phyloP scores from a whole-genome alignment of 2,113 vertebrate genomes.

The Mirounga angustirostris region DNA sequence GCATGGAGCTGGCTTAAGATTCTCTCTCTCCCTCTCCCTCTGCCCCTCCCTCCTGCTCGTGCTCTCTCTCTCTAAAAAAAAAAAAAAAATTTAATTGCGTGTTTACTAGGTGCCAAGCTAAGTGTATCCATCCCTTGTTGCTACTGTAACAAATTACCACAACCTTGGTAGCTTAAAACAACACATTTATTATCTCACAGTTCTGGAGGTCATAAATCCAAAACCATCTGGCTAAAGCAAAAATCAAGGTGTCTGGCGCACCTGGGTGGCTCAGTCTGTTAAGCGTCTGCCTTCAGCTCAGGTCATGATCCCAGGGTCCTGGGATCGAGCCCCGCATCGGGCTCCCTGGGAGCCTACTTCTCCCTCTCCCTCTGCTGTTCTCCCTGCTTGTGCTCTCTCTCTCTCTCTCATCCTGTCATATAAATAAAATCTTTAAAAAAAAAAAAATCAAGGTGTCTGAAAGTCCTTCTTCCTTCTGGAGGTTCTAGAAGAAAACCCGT shows the following conservation, averaged over 20 bases:
- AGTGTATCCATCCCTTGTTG: background rate
- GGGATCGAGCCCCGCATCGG: too few relatives aligned
- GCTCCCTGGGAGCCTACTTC: too few relatives aligned
- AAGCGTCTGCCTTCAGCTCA: too few relatives aligned
- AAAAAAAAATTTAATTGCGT: background rate
- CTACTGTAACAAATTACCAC: background rate
- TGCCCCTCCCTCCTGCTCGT: background rate
- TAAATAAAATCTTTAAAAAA: too few relatives aligned
- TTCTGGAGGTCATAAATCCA: background rate
- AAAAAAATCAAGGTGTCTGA: background rate
- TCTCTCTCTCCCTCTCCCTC: background rate
- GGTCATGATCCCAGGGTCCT: too few relatives aligned
- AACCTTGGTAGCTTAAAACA: background rate
- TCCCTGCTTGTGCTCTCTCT: too few relatives aligned
- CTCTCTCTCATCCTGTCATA: too few relatives aligned
- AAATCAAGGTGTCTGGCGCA: background rate
- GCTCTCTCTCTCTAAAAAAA: too few relatives aligned
- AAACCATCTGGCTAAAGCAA: background rate
- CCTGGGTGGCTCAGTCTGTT: too few relatives aligned
- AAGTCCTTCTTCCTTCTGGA: too few relatives aligned
- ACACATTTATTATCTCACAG: background rate
- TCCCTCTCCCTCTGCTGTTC: too few relatives aligned
- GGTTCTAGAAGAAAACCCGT: background rate
- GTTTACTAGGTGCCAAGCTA: background rate
- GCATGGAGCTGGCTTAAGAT: background rate